Base-by-base conservation (phyloP, 2,113 vertebrate species). In the Pterocles orientalis region DNA sequence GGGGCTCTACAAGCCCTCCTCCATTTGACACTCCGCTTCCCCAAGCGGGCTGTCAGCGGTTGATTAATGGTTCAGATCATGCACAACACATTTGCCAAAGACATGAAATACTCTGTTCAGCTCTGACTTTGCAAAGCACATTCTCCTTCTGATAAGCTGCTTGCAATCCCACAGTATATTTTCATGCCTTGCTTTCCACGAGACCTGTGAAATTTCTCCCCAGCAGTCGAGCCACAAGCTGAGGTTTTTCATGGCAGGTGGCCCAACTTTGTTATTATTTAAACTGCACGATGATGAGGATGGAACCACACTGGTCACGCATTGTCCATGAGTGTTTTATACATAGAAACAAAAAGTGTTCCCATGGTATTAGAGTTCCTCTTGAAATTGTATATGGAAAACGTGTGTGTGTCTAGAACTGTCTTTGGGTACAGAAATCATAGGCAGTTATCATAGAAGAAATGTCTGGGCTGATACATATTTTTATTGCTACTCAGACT, bases 11-110 rank as follows among this genome's bases (percentile, higher is more conserved):
- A 64, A 68, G 79, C 86, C 69, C 83, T 90, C 47, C 91, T 92
- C 81, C 80, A n/a, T 97, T 8, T 91, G 92, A 96, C 94, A 89
- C 88, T 65, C 86, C 2, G 34, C 88, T 90, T 96, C 90, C 94
- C 88, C 50, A 3, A 82, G 95, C 80, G 1, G 53, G 12, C 88
- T 94, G 92, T 95, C 92, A 97, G 53, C 0, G 2, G 58, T 94
- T 96, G 97, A 96, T 97, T 89, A 94, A 96, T 95, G 91, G 58
- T 18, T 82, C 86, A 58, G 88, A 85, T 62, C 92, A 73, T 87
- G 81, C 95, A 69, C 97, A 82, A 77, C 94, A 94, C 94, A 80
- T 91, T 96, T 94, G 92, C 92, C 91, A 94, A 71, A 88, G 82
- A 87, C 83, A 91, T n/a, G 58, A 86, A 92, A 94, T 92, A 26